Base-by-base conservation (phyloP, 2,888 invertebrate genomes). In the Dioctria rufipes region DNA sequence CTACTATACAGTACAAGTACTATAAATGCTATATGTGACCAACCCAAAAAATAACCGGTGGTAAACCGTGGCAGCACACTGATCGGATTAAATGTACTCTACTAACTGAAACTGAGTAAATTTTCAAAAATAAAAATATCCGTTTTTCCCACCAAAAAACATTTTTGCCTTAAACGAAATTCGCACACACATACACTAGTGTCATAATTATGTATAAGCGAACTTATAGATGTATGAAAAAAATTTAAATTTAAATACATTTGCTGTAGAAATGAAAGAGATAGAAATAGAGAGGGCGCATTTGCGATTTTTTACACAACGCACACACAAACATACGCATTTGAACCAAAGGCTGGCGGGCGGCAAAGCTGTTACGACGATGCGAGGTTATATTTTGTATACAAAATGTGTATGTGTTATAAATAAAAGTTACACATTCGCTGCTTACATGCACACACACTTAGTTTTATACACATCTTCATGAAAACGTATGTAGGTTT, bases 11-110 rank as follows among this genome's bases (percentile, higher is more conserved):
- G 42, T 60, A 40, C 73, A 73, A 73, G 73, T 73, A 39, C 61
- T 61, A 67, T 46, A 43, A 73, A 73, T 73, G 73, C 73, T 82
- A 79, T 80, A 81, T 83, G 25, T 25, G 83, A 84, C 83, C 82
- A 83, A 83, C 83, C 84, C 83, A 84, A 84, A 84, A 84, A 83
- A 83, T 84, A 84, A 84, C 83, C 83, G 83, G 83, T 83, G 83
- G 83, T 83, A 83, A 84, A 73, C 63, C 63, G 80, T 58, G 83
- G 82, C 84, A 85, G 84, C 85, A 86, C 85, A 86, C 86, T 86
- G 86, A 86, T 86, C 86, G 86, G 86, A 85, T 86, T 86, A 86
- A 86, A 86, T 86, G 86, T 86, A 85, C 85, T 85, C 86, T 85
- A 85, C 85, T 85, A 86, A 86, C 86, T 86, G 83, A 85, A 83